Base-by-base conservation (phyloP, 2,888 invertebrate species). In the Eledona agricola region DNA sequence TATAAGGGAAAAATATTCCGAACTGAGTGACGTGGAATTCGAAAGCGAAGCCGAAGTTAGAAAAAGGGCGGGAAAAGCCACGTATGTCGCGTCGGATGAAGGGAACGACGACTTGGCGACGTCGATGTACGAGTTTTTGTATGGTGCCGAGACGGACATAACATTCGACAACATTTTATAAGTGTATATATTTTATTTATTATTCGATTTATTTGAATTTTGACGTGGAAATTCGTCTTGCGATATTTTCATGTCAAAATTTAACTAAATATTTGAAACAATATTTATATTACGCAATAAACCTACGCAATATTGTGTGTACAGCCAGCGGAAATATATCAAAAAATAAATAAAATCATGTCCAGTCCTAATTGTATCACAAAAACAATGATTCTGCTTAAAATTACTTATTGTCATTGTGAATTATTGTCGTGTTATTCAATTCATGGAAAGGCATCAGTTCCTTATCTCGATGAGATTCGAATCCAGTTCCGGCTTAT, bases 51-150 rank as follows among this genome's bases (percentile, higher is more conserved):
- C 73, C 38, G 75, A 75, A 50, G 51, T 82, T 13, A 79, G 81
- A 38, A 74, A 84, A 35, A 74, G 84, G 16, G 76, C 80, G n/a
- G 80, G 81, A 2, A 79, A 82, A 46, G 75, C 79, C 0, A 65
- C 75, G 38, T 79, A 79, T 57, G 72, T 79, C 73, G 19, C 75
- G 75, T 32, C 16, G 1, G 25, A 75, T 40, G 79, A 79, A 20
- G 81, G 82, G 4, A 71, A 81, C 1, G 83, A 84, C 51, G 81
- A 81, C 53, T 78, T 84, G 74, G 81, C 82, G 1, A 78, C 81
- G 1, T 82, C 83, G 55, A 76, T 84, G 46, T 84, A 83, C 67
- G 85, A 85, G 69, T 84, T 83, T 72, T 78, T 85, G 45, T 84
- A 83, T 58, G 83, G 83, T 2, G 79, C 79, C 13, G 82, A 80